phyloP scores from a whole-genome alignment of 2,113 vertebrate genomes.

The Drymodes brunneopygia region DNA sequence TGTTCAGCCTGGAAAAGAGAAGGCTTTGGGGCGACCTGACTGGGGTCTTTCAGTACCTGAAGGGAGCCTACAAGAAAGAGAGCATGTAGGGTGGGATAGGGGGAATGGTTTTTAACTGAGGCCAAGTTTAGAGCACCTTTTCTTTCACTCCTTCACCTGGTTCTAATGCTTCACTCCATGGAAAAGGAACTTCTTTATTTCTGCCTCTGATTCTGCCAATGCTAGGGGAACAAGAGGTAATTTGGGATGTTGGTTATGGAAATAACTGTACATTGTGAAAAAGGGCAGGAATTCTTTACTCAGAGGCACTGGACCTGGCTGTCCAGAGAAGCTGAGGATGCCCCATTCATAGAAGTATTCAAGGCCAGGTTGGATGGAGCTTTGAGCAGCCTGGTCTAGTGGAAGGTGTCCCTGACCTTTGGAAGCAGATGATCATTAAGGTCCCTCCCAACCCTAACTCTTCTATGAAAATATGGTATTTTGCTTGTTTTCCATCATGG shows the following conservation, averaged over 20 bases:
- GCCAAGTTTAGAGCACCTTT: not conserved
- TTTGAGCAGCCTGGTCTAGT: not conserved
- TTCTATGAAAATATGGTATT: not conserved
- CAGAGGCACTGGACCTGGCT: no score
- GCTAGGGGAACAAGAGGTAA: not conserved
- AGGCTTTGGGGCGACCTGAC: not conserved
- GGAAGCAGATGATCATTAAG: not conserved
- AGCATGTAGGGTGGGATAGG: not conserved
- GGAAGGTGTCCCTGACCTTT: not conserved
- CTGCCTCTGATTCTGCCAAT: not conserved
- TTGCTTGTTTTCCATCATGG: not conserved
- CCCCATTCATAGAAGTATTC: not conserved
- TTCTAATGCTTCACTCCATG: not conserved
- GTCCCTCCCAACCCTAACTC: no score
- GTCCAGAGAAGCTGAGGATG: not conserved
- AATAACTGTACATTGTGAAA: not conserved
- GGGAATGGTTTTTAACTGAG: not conserved
- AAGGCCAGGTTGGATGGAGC: not conserved
- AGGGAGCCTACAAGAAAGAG: not conserved
- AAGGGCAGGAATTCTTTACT: not conserved
- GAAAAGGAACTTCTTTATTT: not conserved
- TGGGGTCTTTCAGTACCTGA: not conserved
- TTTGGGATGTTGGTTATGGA: not conserved
- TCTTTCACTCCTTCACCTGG: not conserved
- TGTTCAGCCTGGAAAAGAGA: not conserved